Evolutionary conservation across 2,888 invertebrate species (phyloP).

Genomic region (Asteroscopus sphinx): DNA sequence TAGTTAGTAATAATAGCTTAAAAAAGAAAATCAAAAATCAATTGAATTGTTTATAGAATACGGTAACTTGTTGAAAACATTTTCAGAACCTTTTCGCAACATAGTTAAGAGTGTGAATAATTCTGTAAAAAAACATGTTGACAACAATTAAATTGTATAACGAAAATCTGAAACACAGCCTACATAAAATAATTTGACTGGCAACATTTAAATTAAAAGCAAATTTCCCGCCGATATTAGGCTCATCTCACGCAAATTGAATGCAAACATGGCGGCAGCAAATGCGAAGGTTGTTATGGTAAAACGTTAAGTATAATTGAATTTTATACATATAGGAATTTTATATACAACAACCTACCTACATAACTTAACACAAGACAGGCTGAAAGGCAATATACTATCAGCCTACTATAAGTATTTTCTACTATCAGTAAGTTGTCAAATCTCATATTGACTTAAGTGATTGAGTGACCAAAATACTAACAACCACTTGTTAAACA

Average conservation of each 20-base stretch:
- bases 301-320: constrained; percentile 46
- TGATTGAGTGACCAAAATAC: no score
- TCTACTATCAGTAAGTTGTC: no score
- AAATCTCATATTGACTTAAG: no score
- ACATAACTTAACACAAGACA: no score
- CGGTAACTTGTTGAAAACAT: no score
- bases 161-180: constrained; percentile 17
- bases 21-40: no score
- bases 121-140: neutral
- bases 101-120: neutral
- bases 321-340: constrained; percentile 5
- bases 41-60: no score
- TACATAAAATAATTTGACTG: constrained; percentile 46
- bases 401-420: no score
- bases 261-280: constrained; percentile 61
- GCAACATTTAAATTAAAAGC: constrained; percentile 66
- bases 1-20: no score
- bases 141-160: neutral
- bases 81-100: neutral
- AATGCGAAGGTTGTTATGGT: constrained; percentile 46
- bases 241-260: constrained; percentile 63
- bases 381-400: no score
- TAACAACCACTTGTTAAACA: no score
- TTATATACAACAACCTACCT: neutral
- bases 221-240: constrained; percentile 59